Evolutionary conservation across 2,888 invertebrate genomes (phyloP).

Genomic region (Cheiracanthium punctorium): DNA sequence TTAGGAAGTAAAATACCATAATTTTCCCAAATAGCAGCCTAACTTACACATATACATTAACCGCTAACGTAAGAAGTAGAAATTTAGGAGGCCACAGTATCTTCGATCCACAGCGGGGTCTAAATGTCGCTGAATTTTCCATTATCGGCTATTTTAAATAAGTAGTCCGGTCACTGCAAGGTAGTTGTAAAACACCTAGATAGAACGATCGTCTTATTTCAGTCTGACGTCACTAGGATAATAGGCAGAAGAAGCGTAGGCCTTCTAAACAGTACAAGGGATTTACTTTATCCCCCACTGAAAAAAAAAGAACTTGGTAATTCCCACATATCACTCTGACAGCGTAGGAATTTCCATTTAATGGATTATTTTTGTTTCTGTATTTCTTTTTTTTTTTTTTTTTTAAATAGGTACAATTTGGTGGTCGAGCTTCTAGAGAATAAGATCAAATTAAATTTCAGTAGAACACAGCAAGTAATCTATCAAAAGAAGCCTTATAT

Average conservation of each 20-base stretch:
- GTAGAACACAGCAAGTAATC: too few relatives aligned
- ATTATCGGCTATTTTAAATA: neutral
- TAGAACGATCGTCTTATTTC: neutral
- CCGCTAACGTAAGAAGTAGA: neutral
- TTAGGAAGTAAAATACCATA: too few relatives aligned
- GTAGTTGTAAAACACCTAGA: neutral
- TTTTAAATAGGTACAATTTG: neutral
- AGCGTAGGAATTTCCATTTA: neutral
- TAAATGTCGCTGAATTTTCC: neutral
- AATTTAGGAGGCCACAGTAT: constrained; percentile 1
- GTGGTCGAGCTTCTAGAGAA: neutral
- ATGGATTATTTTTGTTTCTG: too few relatives aligned
- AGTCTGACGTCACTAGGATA: neutral
- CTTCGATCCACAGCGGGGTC: neutral
- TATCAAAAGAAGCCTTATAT: too few relatives aligned
- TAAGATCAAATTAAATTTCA: too few relatives aligned
- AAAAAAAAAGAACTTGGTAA: neutral
- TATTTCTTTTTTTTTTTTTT: too few relatives aligned
- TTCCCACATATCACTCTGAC: neutral
- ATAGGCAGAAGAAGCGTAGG: neutral
- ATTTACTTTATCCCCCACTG: neutral
- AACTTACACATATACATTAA: neutral
- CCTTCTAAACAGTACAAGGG: neutral
- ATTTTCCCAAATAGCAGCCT: too few relatives aligned
- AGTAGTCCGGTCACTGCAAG: neutral